Conservation (phyloP, 2,888 invertebrate genomes). For the Netelia melanura region DNA sequence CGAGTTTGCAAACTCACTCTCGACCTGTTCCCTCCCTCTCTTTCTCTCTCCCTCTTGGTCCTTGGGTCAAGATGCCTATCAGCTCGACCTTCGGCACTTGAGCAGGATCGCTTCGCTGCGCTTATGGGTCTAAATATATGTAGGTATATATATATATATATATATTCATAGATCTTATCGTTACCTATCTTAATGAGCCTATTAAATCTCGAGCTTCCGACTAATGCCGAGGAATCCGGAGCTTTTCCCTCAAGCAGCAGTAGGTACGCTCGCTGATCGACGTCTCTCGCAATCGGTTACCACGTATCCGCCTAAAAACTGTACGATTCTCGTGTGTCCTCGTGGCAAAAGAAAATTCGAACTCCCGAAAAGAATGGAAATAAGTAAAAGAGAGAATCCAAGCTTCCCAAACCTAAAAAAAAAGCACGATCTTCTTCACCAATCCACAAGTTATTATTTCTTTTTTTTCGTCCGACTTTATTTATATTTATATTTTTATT, state of each 20-base stretch:
- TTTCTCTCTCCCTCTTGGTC: constrained; percentile 1
- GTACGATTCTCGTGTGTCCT: not conserved
- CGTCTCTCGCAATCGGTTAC: constrained; percentile 11
- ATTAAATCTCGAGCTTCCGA: constrained; percentile 53
- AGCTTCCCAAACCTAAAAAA: too few species aligned
- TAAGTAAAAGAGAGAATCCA: not conserved
- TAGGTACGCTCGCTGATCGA: constrained; percentile 20
- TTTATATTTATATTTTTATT: not conserved
- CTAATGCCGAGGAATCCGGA: constrained; percentile 53
- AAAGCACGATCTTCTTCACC: not conserved
- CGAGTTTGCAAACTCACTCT: not conserved
- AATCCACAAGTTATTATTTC: not conserved
- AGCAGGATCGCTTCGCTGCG: constrained; percentile 24
- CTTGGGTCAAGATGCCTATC: constrained; percentile 57
- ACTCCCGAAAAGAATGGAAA: not conserved
- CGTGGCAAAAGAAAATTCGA: not conserved
- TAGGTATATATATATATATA: constrained; percentile 21
- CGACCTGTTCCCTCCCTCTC: not conserved
- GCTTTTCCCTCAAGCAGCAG: constrained; percentile 15
- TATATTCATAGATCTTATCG: constrained; percentile 50
- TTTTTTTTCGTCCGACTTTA: not conserved
- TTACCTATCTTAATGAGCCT: constrained; percentile 62
- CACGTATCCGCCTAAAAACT: not conserved
- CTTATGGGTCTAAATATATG: constrained; percentile 12
- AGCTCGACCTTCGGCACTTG: constrained; percentile 24